Conservation (phyloP, 2,888 invertebrate genomes). For the Unio delphinus region DNA sequence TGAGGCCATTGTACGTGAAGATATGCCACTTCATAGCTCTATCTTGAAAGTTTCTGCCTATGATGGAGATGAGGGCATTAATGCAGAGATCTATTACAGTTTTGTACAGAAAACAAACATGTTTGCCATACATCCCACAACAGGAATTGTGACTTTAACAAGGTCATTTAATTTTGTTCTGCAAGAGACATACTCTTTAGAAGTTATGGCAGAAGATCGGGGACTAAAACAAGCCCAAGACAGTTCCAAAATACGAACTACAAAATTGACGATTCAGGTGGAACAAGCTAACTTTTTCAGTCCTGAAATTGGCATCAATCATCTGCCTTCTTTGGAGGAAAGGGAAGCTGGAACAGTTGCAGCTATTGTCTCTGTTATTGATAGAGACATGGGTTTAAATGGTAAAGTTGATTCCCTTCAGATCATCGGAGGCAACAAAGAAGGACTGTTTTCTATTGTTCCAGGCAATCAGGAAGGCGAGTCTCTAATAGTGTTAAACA, state of each 20-base stretch:
- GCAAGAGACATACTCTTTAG: constrained; percentile 81
- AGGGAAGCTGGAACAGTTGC: constrained; percentile 83
- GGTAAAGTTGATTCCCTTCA: constrained; percentile 79
- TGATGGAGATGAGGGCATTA: constrained; percentile 95
- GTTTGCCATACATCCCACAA: constrained; percentile 94
- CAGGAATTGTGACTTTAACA: constrained; percentile 88
- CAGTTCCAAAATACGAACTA: constrained; percentile 73
- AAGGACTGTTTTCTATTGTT: constrained; percentile 86
- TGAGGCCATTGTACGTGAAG: constrained; percentile 88
- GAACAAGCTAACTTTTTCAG: constrained; percentile 86
- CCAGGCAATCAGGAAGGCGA: constrained; percentile 66
- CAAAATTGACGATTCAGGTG: constrained; percentile 79
- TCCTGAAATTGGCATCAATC: constrained; percentile 86
- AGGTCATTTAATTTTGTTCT: constrained; percentile 82
- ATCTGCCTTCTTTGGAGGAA: constrained; percentile 83
- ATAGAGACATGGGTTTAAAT: constrained; percentile 87
- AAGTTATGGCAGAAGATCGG: constrained; percentile 88
- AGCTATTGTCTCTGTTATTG: constrained; percentile 88
- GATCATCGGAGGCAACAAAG: constrained; percentile 91
- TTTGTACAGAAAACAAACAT: constrained; percentile 80
- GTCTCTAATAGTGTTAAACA: constrained; percentile 83
- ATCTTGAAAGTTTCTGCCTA: constrained; percentile 83
- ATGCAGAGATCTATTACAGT: constrained; percentile 97
- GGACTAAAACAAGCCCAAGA: constrained; percentile 74
- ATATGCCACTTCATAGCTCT: constrained; percentile 87